A percentile compares a stretch with the other conserved stretches of the same genome.
phyloP scores from a whole-genome alignment of 2,888 invertebrate species.

The Rotaria macrura region DNA sequence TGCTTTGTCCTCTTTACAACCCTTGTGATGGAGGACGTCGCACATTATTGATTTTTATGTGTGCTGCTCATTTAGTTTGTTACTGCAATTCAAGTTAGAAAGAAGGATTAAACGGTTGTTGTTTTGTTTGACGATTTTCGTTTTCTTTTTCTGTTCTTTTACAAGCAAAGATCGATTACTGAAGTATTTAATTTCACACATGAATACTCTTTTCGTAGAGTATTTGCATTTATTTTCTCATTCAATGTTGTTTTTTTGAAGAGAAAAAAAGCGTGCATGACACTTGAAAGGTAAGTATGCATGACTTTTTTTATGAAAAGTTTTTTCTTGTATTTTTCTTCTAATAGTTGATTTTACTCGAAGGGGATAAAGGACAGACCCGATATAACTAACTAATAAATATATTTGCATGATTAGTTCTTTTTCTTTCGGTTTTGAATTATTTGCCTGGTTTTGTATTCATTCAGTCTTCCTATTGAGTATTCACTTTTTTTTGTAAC shows the following conservation, averaged over 20 bases:
- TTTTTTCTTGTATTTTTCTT: neutral
- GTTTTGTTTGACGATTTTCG: too few species aligned
- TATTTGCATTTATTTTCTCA: neutral
- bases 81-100: neutral
- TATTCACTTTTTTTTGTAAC: neutral
- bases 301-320: neutral
- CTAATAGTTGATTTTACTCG: neutral
- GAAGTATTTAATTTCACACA: neutral
- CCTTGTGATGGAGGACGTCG: neutral
- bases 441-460: neutral
- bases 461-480: neutral
- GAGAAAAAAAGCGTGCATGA: too few species aligned
- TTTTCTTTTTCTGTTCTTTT: too few species aligned
- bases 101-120: too few species aligned
- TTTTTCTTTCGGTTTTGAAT: neutral
- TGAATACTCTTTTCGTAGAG: neutral
- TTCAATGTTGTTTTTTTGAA: neutral
- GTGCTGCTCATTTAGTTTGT: neutral
- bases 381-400: neutral
- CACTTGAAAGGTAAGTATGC: neutral
- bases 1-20: neutral
- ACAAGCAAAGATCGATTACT: neutral
- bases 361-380: neutral
- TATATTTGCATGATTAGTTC: neutral
- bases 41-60: neutral